A percentile compares a stretch with the other conserved stretches of the same genome.
phyloP scores from a whole-genome alignment of 2,888 invertebrate genomes.

The Callimorpha dominula region DNA sequence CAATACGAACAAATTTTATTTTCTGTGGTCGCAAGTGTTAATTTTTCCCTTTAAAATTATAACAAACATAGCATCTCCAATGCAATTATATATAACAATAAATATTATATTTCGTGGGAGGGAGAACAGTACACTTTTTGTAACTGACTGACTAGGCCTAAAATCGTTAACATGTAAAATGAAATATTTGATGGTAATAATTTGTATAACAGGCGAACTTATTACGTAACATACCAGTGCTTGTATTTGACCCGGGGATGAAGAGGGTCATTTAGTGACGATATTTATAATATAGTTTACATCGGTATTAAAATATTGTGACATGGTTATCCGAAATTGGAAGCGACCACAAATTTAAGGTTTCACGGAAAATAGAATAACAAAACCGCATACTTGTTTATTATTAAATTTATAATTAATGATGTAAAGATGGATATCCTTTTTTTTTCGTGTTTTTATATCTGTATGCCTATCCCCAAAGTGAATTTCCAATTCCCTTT shows the following conservation, averaged over 20 bases:
- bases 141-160: not conserved
- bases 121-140: too few species aligned
- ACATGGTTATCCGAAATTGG: not conserved
- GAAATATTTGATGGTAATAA: not conserved
- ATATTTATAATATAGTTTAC: not conserved
- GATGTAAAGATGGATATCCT: not conserved
- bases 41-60: not conserved
- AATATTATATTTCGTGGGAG: too few species aligned
- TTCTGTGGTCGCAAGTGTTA: too few species aligned
- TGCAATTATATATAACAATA: too few species aligned
- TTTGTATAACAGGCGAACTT: not conserved
- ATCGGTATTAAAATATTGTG: not conserved
- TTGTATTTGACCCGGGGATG: not conserved
- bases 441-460: too few species aligned
- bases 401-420: not conserved
- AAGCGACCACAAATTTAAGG: not conserved
- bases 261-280: not conserved
- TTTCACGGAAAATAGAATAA: not conserved
- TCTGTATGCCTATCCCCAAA: not conserved
- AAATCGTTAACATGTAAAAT: not conserved
- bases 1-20: too few species aligned
- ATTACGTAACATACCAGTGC: not conserved
- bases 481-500: too few species aligned
- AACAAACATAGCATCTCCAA: not conserved
- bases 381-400: not conserved